These are phyloP conservation scores for Aurelia sp. DNA, from an alignment of 30 jellyfish, hydroid and myxozoan species.

Conservation along the genomic window DNA sequence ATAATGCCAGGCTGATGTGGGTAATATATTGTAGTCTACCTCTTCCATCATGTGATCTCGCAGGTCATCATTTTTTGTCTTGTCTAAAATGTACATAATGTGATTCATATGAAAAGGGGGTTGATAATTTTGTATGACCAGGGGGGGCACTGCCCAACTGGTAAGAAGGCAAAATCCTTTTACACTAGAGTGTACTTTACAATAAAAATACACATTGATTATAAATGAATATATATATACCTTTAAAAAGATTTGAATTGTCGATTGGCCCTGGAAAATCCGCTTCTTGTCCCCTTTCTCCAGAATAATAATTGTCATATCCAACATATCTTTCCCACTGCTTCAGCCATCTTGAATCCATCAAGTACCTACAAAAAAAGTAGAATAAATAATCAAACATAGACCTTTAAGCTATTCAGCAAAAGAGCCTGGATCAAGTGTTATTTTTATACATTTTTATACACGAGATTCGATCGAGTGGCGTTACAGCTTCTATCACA, in stretches of 20 bases:
- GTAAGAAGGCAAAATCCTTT: no score
- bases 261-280: conserved; percentile 92
- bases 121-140: no score
- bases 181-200: no score
- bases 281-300: conserved; percentile 46
- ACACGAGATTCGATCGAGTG: no score
- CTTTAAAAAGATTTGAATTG: conserved; percentile 65
- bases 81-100: conserved; percentile 4
- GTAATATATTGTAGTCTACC: conserved; percentile 58
- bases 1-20: conserved; percentile 73
- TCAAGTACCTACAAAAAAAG: conserved; percentile 69
- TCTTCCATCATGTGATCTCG: conserved; percentile 75
- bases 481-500: no score
- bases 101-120: no score
- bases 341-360: conserved; percentile 80
- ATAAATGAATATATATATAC: neutral
- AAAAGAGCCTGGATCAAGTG: no score
- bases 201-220: no score
- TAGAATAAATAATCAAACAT: no score
- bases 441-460: no score
- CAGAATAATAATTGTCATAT: neutral
- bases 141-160: no score
- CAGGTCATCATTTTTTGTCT: conserved; percentile 43
- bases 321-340: conserved; percentile 89
- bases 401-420: no score